phyloP scores from a whole-genome alignment of 1,140 invertebrate genomes.

The Papilio machaon region DNA sequence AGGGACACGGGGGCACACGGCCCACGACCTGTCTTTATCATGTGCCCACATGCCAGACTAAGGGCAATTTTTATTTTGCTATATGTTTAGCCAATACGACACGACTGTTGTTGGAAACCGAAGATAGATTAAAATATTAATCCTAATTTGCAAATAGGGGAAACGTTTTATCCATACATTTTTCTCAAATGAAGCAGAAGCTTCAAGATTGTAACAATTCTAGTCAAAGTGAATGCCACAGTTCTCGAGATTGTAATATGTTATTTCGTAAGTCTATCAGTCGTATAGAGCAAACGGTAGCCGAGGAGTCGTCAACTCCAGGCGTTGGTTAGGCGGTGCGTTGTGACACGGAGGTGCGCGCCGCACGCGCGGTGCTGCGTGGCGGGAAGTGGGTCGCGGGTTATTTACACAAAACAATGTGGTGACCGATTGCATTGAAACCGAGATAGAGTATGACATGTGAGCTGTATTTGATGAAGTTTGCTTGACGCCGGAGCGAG shows the following conservation, averaged over 20 bases:
- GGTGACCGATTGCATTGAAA: constrained; percentile 39
- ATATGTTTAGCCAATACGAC: not conserved
- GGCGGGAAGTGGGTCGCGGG: constrained; percentile 43
- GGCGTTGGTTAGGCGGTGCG: constrained; percentile 38
- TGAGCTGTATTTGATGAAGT: constrained; percentile 11
- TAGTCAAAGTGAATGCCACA: not conserved
- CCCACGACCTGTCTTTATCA: not conserved
- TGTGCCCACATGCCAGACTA: not conserved
- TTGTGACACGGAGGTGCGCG: constrained; percentile 51
- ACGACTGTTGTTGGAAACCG: not conserved
- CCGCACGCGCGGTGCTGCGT: constrained; percentile 53
- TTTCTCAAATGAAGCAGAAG: not conserved
- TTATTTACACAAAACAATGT: constrained; percentile 55
- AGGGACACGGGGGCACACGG: not conserved
- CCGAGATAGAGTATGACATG: not conserved
- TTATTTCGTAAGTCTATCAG: not conserved
- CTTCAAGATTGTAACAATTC: not conserved
- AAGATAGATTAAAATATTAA: not conserved
- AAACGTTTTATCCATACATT: not conserved
- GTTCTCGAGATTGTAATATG: not conserved
- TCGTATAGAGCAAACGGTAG: not conserved
- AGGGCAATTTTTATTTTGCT: not conserved
- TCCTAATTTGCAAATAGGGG: not conserved
- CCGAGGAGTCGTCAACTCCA: constrained; percentile 7
- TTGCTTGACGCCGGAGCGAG: not conserved